These are phyloP conservation scores for Mobula birostris DNA, from an alignment of 2,113 vertebrate genomes.

Conservation along the genomic window DNA sequence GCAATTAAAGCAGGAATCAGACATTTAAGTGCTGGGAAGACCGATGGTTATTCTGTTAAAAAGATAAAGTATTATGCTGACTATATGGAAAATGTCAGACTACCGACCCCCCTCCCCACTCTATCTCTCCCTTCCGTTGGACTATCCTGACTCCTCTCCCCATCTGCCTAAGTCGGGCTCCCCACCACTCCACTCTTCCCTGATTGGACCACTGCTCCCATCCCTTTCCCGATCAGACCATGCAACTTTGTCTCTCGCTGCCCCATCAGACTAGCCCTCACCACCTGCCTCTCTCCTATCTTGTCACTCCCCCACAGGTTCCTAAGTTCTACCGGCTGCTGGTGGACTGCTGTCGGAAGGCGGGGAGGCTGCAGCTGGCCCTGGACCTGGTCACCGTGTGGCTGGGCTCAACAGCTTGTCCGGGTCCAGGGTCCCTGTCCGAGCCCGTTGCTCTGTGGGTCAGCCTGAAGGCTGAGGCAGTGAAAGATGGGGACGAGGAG, in stretches of 20 bases:
- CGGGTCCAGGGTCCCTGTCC: conserved; percentile 52
- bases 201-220: too few relatives aligned
- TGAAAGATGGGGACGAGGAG: conserved; percentile 60
- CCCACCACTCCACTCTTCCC: too few relatives aligned
- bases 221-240: too few relatives aligned
- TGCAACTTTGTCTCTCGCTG: not conserved
- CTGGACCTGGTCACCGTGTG: conserved; percentile 64
- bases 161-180: too few relatives aligned
- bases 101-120: too few relatives aligned
- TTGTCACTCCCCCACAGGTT: conserved; percentile 51
- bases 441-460: conserved; percentile 76
- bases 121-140: too few relatives aligned
- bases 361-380: conserved; percentile 57
- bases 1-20: conserved; percentile 91
- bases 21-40: conserved; percentile 98
- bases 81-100: conserved; percentile 70
- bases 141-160: too few relatives aligned
- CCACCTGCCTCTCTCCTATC: not conserved
- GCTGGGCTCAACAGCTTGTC: conserved; percentile 59
- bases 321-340: conserved; percentile 66
- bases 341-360: conserved; percentile 66
- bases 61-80: conserved; percentile 98
- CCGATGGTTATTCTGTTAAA: conserved; percentile 92
- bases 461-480: conserved; percentile 68
- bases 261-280: not conserved